Evolutionary conservation across 1,140 invertebrate species (phyloP).

Genomic region (Drusus annulatus): DNA sequence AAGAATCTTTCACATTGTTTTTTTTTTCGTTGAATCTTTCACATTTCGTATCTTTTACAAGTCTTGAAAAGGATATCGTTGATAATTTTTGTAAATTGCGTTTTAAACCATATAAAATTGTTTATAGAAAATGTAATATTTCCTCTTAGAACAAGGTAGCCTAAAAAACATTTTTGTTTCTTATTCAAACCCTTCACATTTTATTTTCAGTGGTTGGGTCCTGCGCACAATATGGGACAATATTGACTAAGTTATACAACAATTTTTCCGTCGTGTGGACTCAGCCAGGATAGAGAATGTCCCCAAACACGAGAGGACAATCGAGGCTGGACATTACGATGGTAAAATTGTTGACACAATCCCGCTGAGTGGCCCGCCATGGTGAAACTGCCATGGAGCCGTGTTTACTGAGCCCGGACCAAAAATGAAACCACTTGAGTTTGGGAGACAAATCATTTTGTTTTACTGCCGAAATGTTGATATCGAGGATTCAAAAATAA

Average conservation of each 20-base stretch:
- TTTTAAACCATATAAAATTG: too few relatives aligned
- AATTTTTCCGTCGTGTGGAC: not conserved
- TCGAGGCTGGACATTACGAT: not conserved
- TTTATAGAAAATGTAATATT: not conserved
- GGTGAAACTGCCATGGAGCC: not conserved
- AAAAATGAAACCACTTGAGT: constrained; percentile 26
- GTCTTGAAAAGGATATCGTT: too few relatives aligned
- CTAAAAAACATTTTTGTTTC: not conserved
- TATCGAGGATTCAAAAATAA: constrained; percentile 2
- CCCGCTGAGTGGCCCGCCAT: not conserved
- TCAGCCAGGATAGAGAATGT: not conserved
- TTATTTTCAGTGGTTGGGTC: not conserved
- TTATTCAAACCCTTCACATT: not conserved
- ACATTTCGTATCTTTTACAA: too few relatives aligned
- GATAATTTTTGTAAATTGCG: too few relatives aligned
- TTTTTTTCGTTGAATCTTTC: too few relatives aligned
- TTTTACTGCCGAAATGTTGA: constrained; percentile 1
- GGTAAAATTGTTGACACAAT: constrained; percentile 26
- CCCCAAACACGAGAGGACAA: constrained; percentile 25
- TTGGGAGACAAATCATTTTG: constrained; percentile 26
- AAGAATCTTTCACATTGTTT: too few relatives aligned
- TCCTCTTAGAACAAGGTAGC: not conserved
- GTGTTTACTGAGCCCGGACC: not conserved
- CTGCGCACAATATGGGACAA: not conserved
- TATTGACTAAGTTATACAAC: constrained; percentile 30